Percentiles rank a stretch among this genome's conserved stretches.
phyloP scores from a whole-genome alignment of 2,888 invertebrate genomes.

The Erebia epiphron region DNA sequence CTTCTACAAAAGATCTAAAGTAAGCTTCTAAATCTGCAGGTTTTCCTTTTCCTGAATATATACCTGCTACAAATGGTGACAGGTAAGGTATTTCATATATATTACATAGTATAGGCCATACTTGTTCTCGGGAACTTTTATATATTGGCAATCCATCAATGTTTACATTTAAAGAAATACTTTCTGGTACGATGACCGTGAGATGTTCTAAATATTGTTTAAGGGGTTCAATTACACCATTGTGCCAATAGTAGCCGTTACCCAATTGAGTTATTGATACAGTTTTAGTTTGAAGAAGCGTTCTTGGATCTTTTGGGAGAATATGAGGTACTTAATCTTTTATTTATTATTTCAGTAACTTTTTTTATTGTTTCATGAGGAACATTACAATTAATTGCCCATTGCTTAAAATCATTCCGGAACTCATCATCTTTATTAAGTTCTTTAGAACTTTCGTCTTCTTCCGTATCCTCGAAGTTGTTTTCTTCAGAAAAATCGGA shows the following conservation, averaged over 20 bases:
- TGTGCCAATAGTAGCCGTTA: background rate
- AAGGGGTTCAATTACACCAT: background rate
- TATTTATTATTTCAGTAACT: background rate
- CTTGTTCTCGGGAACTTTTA: background rate
- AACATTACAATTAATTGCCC: background rate
- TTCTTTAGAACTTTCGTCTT: too few species aligned
- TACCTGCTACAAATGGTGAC: too few species aligned
- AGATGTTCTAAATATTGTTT: background rate
- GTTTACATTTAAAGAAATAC: background rate
- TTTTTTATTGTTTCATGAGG: background rate
- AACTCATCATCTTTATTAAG: too few species aligned
- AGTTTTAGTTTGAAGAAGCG: background rate
- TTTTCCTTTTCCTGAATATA: background rate
- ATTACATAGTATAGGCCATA: too few species aligned
- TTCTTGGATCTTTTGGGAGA: background rate
- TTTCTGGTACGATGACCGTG: background rate
- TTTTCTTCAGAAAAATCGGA: too few species aligned
- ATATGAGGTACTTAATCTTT: background rate
- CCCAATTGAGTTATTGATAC: background rate
- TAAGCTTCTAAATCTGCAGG: background rate
- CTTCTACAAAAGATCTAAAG: background rate
- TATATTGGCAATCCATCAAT: background rate
- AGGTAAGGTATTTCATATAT: too few species aligned
- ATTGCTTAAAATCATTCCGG: background rate
- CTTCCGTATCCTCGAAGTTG: too few species aligned